Base-by-base conservation (phyloP, 1,140 invertebrate species). In the Rhopalosiphum maidis region DNA sequence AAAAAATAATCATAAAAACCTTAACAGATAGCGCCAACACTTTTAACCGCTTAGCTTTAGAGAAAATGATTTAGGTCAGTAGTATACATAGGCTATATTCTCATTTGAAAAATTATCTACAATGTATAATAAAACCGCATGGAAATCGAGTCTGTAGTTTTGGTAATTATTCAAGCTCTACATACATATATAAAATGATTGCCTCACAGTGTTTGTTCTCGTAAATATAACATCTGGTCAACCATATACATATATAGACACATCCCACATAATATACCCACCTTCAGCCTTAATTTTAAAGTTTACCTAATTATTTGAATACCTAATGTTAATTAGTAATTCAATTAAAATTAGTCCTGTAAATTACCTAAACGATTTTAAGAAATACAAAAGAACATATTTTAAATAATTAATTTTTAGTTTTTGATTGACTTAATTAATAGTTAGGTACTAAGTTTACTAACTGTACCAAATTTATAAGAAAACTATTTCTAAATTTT, bases 301-400 rank as follows among this genome's bases (percentile, higher is more conserved):
- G 60, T 68, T 68, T 68, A 68, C 60, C 60, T n/a, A 68, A 68
- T 30, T n/a, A 68, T 68, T 68, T 68, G 60, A 68, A 68, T 68
- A 68, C 30, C 15, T 68, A n/a, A 68, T 68, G 60, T 30, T 68
- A n/a, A 68, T n/a, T 30, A 68, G 30, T n/a, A 68, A n/a, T n/a
- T 68, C 9, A n/a, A 68, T 30, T n/a, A 68, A 68, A 68, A 68
- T 68, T n/a, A 68, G 25, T 30, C 30, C 11, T 68, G 30, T 68
- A n/a, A 15, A n/a, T 9, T 68, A 68, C 30, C 60, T 68, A 15
- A 9, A n/a, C 11, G 11, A 15, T 68, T 68, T 68, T 68, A 5
- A 68, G 60, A 68, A 60, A 68, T 30, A 68, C 60, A 25, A 30
- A 60, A 60, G 9, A 2, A n/a, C 60, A 60, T 60, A 30, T 60